Evolutionary conservation across 1,140 invertebrate species (phyloP), one percentile per base, ranked within the genome.

Genomic region (Solenopsis fugax): DNA sequence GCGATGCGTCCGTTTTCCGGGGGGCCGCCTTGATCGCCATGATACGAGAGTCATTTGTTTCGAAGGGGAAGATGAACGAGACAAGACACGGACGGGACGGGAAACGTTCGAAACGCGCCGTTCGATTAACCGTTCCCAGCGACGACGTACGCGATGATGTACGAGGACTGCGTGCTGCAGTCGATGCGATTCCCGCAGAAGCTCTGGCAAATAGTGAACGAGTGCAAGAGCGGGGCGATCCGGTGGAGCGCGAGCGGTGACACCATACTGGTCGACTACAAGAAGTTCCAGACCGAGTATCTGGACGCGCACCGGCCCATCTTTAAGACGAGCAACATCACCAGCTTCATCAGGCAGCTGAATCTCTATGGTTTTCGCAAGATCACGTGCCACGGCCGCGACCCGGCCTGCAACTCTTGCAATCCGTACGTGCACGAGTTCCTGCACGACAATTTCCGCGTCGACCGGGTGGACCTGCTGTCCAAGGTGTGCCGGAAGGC

Each of bases 331-430:
- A 96, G 93, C 52, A 96, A 96, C 87, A 96, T 96, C 18, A 96
- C 96, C 18, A 96, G 96, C 90, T 96, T 96, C 90, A 96, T 96
- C 18, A 94, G 96, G 41, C 96, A 96, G 81, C 91, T 96, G 21
- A 96, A 96, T 91, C 94, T 96, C 16, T 96, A 96, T 85, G 96
- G 96, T 0, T 96, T 96, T 92, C 95, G 96, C 18, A 96, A 96
- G 94, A 96, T 96, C 21, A 96, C 96, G 10, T 84, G 96, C 0
- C 96, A 96, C 88, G 95, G 95, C 72, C 96, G 96, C 85, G 96
- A 96, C 86, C 95, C 95, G 12, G 87, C 95, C 10, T 96, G 95
- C 86, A 96, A 96, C 18, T 95, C 95, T 4, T 95, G 95, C 81
- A 96, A 96, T 91, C 95, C 96, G 45, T 95, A 96, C 69, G 95